phyloP scores from a whole-genome alignment of 2,888 invertebrate genomes.

The Hemaris fuciformis region DNA sequence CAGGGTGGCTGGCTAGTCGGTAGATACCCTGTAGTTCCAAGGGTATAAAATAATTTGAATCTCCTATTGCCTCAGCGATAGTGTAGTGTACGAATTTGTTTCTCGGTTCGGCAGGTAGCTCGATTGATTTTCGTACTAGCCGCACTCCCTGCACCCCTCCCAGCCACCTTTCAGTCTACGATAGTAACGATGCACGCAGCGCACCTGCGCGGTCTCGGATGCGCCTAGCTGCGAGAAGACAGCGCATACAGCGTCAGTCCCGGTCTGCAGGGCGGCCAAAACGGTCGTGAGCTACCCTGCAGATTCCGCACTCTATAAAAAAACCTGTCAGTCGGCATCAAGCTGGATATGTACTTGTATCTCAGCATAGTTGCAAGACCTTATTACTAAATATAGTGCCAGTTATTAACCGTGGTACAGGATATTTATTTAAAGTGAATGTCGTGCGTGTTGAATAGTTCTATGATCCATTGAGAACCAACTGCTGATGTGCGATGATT shows the following conservation, averaged over 20 bases:
- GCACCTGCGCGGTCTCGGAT: not conserved
- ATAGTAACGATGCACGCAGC: not conserved
- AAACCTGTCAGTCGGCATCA: not conserved
- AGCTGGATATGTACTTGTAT: not conserved
- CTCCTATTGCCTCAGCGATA: too few species aligned
- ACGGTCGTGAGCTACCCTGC: not conserved
- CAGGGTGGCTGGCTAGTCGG: not conserved
- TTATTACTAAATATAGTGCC: too few species aligned
- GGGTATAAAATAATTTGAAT: not conserved
- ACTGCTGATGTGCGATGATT: too few species aligned
- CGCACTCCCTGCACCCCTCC: not conserved
- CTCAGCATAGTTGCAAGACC: too few species aligned
- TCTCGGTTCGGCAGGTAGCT: not conserved
- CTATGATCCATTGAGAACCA: too few species aligned
- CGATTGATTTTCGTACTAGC: not conserved
- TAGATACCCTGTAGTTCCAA: not conserved
- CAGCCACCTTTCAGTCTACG: too few species aligned
- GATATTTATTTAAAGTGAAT: too few species aligned
- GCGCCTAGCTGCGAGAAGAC: not conserved
- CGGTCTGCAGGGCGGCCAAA: not conserved
- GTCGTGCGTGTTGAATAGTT: too few species aligned
- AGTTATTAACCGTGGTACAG: too few species aligned
- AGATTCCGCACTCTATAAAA: not conserved
- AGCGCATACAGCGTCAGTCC: not conserved
- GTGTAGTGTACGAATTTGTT: too few species aligned